These are phyloP conservation scores for Euwallacea fornicatus DNA, from an alignment of 1,140 invertebrate species.

Conservation along the genomic window DNA sequence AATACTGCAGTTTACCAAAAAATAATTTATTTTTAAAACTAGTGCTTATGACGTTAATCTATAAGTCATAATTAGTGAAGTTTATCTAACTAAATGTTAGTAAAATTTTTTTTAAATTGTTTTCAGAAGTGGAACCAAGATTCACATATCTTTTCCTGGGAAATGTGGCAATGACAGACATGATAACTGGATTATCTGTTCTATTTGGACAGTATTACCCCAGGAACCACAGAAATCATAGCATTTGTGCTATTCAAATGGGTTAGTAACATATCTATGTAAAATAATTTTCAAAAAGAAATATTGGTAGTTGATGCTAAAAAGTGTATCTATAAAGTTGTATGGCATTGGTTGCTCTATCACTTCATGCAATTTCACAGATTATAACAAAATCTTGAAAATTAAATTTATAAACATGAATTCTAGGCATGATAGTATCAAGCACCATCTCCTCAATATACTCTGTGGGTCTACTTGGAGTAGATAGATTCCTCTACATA, in stretches of 20 bases:
- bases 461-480: constrained; percentile 60
- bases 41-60: no score
- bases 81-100: not conserved
- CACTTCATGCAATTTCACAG: no score
- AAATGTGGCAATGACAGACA: constrained; percentile 61
- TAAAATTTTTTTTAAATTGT: constrained; percentile 18
- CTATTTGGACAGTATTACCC: constrained; percentile 58
- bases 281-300: no score
- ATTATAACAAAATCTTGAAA: no score
- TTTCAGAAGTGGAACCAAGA: constrained; percentile 58
- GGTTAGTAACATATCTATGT: constrained; percentile 39
- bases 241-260: constrained; percentile 48
- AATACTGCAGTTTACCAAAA: no score
- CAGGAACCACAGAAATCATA: constrained; percentile 43
- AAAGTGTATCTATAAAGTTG: no score
- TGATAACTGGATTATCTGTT: constrained; percentile 58
- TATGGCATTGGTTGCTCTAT: no score
- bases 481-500: constrained; percentile 63
- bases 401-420: constrained; percentile 17
- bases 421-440: constrained; percentile 59
- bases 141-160: constrained; percentile 62
- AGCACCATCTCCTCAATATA: constrained; percentile 62
- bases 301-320: no score
- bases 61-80: not conserved
- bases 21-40: no score